Conservation (phyloP, 2,797 vertebrate genomes). For the Hipposideros larvatus region DNA sequence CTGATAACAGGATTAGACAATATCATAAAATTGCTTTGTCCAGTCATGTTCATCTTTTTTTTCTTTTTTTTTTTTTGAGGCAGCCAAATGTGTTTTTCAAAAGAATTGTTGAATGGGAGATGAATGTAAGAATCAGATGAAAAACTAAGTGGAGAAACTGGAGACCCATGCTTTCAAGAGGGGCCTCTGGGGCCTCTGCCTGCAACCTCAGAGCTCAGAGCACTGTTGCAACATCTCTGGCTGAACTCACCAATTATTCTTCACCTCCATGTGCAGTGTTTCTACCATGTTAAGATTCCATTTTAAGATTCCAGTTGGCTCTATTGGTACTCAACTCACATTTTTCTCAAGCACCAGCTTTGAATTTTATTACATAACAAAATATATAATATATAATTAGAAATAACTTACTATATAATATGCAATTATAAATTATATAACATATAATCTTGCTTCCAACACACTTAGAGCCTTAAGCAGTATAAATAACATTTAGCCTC, state of each 20-base stretch:
- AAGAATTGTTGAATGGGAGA: conserved; percentile 6
- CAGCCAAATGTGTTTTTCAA: neutral
- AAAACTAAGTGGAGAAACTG: neutral
- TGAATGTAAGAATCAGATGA: neutral
- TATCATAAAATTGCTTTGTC: neutral
- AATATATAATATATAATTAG: neutral
- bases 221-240: neutral
- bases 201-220: neutral
- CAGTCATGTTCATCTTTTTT: neutral
- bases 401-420: neutral
- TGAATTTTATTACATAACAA: conserved; percentile 31
- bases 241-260: neutral
- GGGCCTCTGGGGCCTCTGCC: neutral
- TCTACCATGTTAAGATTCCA: neutral
- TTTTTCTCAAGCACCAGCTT: conserved; percentile 5
- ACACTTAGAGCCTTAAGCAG: neutral
- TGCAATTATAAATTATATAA: neutral
- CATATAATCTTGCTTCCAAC: neutral
- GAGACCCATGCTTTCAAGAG: neutral
- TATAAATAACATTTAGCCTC: conserved; percentile 4
- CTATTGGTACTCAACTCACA: neutral
- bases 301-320: neutral
- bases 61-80: neutral
- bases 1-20: neutral
- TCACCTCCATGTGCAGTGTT: neutral